phyloP scores from a whole-genome alignment of 1,140 invertebrate genomes.

The Adelges cooleyi region DNA sequence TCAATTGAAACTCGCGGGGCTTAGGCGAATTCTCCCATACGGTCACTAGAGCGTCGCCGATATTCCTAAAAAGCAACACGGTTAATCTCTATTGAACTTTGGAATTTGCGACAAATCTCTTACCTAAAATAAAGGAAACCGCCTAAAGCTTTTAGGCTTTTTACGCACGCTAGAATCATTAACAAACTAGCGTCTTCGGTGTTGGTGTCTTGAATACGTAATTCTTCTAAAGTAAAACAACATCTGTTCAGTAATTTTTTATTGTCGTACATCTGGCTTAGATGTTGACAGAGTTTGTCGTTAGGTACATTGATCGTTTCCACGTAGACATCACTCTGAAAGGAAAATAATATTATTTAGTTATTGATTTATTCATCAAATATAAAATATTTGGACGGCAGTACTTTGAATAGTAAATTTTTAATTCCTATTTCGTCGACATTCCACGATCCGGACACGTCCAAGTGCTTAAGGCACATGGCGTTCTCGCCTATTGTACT shows the following conservation, averaged over 20 bases:
- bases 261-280: background rate
- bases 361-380: background rate
- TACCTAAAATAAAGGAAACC: slow-evolving; percentile 36
- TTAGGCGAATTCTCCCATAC: background rate
- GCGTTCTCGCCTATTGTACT: slow-evolving; percentile 33
- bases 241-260: slow-evolving; percentile 27
- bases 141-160: slow-evolving; percentile 34
- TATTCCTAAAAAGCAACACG: slow-evolving; percentile 25
- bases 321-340: background rate
- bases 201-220: slow-evolving; percentile 36
- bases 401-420: slow-evolving; percentile 33
- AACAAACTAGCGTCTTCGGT: slow-evolving; percentile 34
- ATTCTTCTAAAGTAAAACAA: slow-evolving; percentile 34
- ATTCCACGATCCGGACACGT: slow-evolving; percentile 35
- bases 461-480: slow-evolving; percentile 32
- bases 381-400: background rate
- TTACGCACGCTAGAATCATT: slow-evolving; percentile 34
- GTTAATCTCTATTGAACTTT: too few relatives aligned
- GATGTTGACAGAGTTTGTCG: background rate
- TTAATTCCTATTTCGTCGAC: slow-evolving; percentile 35
- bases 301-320: slow-evolving; percentile 3
- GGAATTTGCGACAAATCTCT: too few relatives aligned
- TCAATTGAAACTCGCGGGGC: background rate
- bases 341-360: background rate
- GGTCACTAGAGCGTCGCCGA: slow-evolving; percentile 23